phyloP scores from a whole-genome alignment of 1,140 invertebrate genomes.

The Paraescarpia echinospica region DNA sequence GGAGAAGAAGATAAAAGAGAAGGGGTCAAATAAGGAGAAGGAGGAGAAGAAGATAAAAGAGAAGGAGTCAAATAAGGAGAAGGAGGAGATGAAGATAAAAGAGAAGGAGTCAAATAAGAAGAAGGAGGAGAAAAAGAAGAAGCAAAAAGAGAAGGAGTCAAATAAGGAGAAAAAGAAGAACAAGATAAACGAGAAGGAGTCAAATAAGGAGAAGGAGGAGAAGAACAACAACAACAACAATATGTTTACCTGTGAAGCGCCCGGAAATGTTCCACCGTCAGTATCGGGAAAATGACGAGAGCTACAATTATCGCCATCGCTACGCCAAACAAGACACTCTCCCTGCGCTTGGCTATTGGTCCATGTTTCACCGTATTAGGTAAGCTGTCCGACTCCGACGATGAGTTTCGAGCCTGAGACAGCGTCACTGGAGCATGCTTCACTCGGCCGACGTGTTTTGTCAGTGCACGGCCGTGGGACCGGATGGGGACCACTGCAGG shows the following conservation, averaged over 20 bases:
- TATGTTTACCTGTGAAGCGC: neutral
- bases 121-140: too few species aligned
- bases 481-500: neutral
- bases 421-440: slow-evolving; percentile 75
- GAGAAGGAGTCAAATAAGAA: too few species aligned
- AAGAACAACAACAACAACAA: too few species aligned
- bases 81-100: too few species aligned
- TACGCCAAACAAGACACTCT: neutral
- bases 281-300: neutral
- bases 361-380: neutral
- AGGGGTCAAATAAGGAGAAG: too few species aligned
- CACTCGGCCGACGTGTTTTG: slow-evolving; percentile 56
- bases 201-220: too few species aligned
- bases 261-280: neutral
- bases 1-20: too few species aligned
- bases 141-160: too few species aligned
- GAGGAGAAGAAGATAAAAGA: too few species aligned
- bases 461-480: neutral
- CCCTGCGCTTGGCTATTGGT: neutral
- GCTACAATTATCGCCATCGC: neutral
- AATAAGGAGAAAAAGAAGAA: too few species aligned
- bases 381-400: neutral
- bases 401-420: neutral
- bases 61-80: too few species aligned
- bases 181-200: too few species aligned